Percentiles rank a stretch among this genome's conserved stretches.
Conservation (phyloP, 1,140 invertebrate species). For the Steinernema feltiae region DNA sequence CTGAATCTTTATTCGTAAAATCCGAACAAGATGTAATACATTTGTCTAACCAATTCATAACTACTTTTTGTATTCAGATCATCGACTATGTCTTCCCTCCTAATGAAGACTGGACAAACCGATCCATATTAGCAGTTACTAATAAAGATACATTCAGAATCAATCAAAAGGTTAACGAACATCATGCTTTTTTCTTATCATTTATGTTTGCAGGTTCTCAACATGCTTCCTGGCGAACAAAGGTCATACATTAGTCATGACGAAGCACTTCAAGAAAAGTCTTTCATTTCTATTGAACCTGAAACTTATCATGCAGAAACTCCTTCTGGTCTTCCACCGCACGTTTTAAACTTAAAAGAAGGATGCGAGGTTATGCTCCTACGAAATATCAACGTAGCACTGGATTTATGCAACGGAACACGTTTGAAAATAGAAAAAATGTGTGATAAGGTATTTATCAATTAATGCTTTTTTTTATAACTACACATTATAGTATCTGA, state of each 20-base stretch:
- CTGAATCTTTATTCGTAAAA: background rate
- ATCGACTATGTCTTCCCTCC: background rate
- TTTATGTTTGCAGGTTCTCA: background rate
- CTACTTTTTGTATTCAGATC: background rate
- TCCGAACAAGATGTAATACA: background rate
- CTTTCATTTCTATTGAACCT: conserved; percentile 11
- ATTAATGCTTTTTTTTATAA: conserved; percentile 1
- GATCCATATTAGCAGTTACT: conserved; percentile 7
- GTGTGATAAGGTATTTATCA: background rate
- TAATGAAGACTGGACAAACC: conserved; percentile 6
- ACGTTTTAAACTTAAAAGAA: conserved; percentile 24
- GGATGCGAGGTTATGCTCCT: conserved; percentile 32
- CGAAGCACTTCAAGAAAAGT: background rate
- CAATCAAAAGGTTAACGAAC: conserved; percentile 13
- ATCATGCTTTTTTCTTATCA: background rate
- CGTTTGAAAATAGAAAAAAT: background rate
- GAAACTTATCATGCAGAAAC: conserved; percentile 12
- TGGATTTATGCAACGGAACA: conserved; percentile 32
- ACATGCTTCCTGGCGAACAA: background rate
- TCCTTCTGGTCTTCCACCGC: conserved; percentile 19
- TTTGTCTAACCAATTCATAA: background rate
- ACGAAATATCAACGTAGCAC: conserved; percentile 21
- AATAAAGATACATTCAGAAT: conserved; percentile 4
- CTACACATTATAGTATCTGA: background rate
- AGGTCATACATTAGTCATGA: background rate